A percentile compares a stretch with the other conserved stretches of the same genome.
phyloP scores from a whole-genome alignment of 2,888 invertebrate genomes.

The Drosophila villosipedis region DNA sequence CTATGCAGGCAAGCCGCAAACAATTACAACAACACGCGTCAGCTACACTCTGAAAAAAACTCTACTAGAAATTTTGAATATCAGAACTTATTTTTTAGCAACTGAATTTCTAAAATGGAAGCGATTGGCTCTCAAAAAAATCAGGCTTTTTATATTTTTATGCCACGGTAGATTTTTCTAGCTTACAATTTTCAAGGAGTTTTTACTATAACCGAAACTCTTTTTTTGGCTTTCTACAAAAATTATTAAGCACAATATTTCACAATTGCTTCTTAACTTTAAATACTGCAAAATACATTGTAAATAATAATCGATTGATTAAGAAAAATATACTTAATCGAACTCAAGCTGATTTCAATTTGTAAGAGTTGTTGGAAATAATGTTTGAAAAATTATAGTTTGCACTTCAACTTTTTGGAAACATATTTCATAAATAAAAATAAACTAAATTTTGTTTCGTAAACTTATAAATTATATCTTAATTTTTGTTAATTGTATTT shows the following conservation, averaged over 20 bases:
- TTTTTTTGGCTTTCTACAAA: background rate
- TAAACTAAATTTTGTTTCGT: background rate
- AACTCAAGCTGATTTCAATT: background rate
- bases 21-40: constrained; percentile 46
- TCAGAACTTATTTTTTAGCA: background rate
- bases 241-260: background rate
- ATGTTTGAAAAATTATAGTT: background rate
- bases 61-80: background rate
- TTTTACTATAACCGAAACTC: background rate
- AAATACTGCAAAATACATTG: background rate
- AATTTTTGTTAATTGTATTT: background rate
- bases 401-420: background rate
- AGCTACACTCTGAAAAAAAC: constrained; percentile 7
- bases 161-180: background rate
- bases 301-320: background rate
- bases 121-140: background rate
- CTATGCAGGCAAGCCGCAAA: constrained; percentile 41
- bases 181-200: background rate
- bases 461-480: background rate
- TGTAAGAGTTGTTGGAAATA: background rate
- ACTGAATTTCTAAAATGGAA: background rate
- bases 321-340: background rate
- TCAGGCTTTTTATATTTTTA: background rate
- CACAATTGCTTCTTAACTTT: background rate
- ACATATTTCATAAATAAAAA: background rate